A percentile compares a stretch with the other conserved stretches of the same genome.
Evolutionary conservation across 1,140 invertebrate genomes (phyloP).

Genomic region (Danaus melanippus): DNA sequence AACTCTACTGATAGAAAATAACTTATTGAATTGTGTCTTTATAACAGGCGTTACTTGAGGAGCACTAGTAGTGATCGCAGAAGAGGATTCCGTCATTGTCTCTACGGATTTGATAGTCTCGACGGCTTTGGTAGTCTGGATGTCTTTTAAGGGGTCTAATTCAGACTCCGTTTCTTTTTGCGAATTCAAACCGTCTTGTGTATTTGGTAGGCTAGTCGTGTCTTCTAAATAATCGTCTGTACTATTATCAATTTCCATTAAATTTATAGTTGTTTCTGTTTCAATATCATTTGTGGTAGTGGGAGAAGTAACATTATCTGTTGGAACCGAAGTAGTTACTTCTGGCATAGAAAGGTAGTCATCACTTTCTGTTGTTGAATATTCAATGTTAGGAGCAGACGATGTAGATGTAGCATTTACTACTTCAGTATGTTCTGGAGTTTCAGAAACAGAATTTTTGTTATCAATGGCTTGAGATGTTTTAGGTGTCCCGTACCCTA

Average conservation of each 20-base stretch:
- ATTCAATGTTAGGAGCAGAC: constrained; percentile 24
- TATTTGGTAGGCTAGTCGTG: constrained; percentile 37
- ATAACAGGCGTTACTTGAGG: constrained; percentile 46
- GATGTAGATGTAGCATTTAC: constrained; percentile 16
- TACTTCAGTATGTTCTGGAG: constrained; percentile 10
- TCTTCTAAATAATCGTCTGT: constrained; percentile 56
- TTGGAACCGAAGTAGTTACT: constrained; percentile 20
- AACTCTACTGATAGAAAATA: constrained; percentile 77
- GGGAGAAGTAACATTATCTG: constrained; percentile 19
- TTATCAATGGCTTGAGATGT: constrained; percentile 10
- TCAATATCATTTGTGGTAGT: constrained; percentile 26
- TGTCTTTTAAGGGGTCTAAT: constrained; percentile 16
- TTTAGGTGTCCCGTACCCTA: constrained; percentile 43
- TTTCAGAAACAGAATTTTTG: constrained; percentile 15
- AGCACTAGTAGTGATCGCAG: constrained; percentile 34
- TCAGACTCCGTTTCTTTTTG: constrained; percentile 29
- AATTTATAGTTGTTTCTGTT: constrained; percentile 32
- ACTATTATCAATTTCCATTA: constrained; percentile 41
- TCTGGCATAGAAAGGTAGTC: constrained; percentile 48
- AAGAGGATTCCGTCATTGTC: constrained; percentile 27
- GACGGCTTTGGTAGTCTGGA: constrained; percentile 7
- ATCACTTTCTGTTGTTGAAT: constrained; percentile 36
- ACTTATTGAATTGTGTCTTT: constrained; percentile 72
- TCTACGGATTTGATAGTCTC: constrained; percentile 26
- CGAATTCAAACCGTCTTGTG: constrained; percentile 23